Percentiles rank a stretch among this genome's conserved stretches.
These are phyloP conservation scores for Forbesichthys agassizii DNA, from an alignment of 2,113 vertebrate species.

Conservation along the genomic window DNA sequence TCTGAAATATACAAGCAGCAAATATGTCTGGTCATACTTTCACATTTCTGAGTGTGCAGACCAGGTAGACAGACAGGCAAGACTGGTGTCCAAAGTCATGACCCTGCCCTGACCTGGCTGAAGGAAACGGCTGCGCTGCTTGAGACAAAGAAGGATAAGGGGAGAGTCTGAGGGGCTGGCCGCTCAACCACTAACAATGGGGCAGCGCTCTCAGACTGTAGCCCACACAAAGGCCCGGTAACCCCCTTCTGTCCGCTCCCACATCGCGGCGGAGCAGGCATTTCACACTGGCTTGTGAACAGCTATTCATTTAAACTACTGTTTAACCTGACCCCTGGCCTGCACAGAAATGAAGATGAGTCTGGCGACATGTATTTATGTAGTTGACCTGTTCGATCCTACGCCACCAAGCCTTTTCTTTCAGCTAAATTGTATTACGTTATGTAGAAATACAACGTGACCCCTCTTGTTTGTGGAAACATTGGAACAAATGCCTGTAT, in stretches of 20 bases:
- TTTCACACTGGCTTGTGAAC: constrained; percentile 81
- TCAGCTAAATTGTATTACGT: neutral
- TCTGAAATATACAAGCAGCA: constrained; percentile 8
- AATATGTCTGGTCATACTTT: constrained; percentile 21
- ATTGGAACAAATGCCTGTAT: too few species aligned
- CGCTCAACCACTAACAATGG: constrained; percentile 73
- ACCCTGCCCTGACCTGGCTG: constrained; percentile 80
- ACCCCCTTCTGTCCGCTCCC: constrained; percentile 67
- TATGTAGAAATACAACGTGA: too few species aligned
- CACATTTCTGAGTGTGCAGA: constrained; percentile 54
- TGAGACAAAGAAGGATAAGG: constrained; percentile 78
- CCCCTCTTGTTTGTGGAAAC: too few species aligned
- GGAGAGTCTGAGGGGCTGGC: constrained; percentile 78
- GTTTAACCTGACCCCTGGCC: constrained; percentile 78
- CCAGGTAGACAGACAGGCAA: constrained; percentile 63
- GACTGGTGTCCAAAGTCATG: constrained; percentile 78
- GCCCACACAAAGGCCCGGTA: constrained; percentile 77
- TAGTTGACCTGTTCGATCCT: constrained; percentile 45
- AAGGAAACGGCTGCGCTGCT: constrained; percentile 79
- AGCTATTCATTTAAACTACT: constrained; percentile 82
- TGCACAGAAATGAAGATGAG: constrained; percentile 67
- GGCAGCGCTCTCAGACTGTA: constrained; percentile 70
- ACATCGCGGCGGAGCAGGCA: constrained; percentile 78
- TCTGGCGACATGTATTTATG: constrained; percentile 62
- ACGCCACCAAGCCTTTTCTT: neutral